Evolutionary conservation across 2,888 invertebrate genomes (phyloP), one percentile per base, ranked within the genome.

Genomic region (Taphrorychus bicolor): DNA sequence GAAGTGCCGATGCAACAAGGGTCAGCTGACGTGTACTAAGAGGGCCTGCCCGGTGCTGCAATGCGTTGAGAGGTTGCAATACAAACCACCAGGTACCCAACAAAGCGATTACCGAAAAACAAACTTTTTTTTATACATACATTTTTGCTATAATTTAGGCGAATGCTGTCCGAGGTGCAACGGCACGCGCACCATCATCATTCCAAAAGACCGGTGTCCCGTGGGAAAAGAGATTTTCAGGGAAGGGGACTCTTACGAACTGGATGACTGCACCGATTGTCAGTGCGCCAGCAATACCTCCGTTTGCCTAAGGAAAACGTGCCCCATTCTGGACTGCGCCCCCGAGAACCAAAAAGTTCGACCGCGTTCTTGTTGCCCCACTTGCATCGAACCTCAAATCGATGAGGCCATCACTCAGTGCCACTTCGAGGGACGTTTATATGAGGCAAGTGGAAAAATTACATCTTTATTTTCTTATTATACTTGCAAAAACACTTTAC

Each of bases 271-370:
- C 83, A 95, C 96, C 0, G 87, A 88, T 57, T 97, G 97, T 83
- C 88, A 87, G 7, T 97, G 97, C 78, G 79, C 85, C 74, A 91
- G 92, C 75, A 91, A 92, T 48, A 94, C 93, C 3, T 89, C 92
- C 0, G 85, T 92, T 54, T 96, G 96, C 82, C 86, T 87, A 63
- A 86, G 94, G 11, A 86, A 89, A 73, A 91, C 94, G 0, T 97
- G 97, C 76, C 95, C 97, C 0, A 91, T 95, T n/a, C 85, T 97
- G 65, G 93, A 95, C 76, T 97, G 97, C 70, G 88, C 92, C 0
- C 85, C 88, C 0, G 91, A 91, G 21, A 83, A 89, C 72, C 91
- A 89, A 75, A 88, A 87, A 57, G 86, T 86, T 0, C 82, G 85
- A 3, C 87, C 87, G 0, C 89, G 88, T 2, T 89, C 89, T 70